Evolutionary conservation across 1,140 invertebrate genomes (phyloP).

Genomic region (Papilio glaucus): DNA sequence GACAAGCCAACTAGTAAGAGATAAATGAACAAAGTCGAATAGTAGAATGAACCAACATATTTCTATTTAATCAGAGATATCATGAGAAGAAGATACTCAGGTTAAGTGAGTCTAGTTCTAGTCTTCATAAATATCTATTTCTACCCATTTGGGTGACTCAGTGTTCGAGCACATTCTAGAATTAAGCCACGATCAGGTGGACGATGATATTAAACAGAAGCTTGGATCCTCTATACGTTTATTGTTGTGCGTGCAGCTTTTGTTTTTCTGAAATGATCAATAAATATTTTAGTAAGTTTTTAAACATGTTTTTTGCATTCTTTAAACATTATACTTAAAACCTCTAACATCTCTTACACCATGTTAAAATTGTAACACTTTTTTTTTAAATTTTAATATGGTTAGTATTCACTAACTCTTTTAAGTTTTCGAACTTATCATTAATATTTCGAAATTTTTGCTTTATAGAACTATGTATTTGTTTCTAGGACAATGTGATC

Average conservation of each 20-base stretch:
- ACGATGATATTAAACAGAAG: background rate
- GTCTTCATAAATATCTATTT: background rate
- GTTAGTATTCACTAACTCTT: too few species aligned
- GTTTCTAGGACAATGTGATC: background rate
- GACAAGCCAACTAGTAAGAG: too few species aligned
- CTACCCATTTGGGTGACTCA: background rate
- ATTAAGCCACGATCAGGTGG: background rate
- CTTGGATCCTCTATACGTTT: background rate
- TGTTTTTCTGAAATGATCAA: background rate
- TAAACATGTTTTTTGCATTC: background rate
- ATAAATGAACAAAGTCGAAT: too few species aligned
- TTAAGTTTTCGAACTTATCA: background rate
- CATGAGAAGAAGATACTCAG: too few species aligned
- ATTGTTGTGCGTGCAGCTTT: background rate
- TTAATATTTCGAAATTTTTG: background rate
- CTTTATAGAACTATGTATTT: background rate
- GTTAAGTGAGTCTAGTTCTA: background rate
- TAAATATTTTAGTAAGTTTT: conserved; percentile 2
- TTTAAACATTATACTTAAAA: too few species aligned
- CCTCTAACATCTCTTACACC: too few species aligned
- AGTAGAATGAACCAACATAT: too few species aligned
- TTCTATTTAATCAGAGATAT: too few species aligned
- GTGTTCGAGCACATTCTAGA: background rate
- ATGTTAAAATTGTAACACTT: too few species aligned
- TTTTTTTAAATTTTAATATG: too few species aligned